Evolutionary conservation across 2,113 vertebrate genomes (phyloP), one percentile per base, ranked within the genome.

Genomic region (Sisor rabdophorus): DNA sequence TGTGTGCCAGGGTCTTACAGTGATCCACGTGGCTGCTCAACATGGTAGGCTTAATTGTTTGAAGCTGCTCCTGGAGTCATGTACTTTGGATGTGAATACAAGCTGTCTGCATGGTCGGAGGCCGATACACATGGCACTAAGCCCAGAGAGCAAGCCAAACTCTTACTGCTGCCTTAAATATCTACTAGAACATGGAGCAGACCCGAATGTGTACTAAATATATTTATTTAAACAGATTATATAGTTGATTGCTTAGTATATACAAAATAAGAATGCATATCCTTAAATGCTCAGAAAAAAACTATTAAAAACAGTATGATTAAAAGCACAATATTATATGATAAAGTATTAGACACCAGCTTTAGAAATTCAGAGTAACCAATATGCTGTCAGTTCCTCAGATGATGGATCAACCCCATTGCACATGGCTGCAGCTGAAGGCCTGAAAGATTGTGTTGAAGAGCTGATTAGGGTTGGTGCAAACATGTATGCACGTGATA

Each of bases 401-500:
- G 69, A 85, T 52, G 63, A 76, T 3, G 89, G 88, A 4, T 20
- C 79, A 68, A 89, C 87, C 0, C 86, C 89, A 0, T 82, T 93
- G 74, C 92, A 92, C 81, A 47, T 86, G 80, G 91, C 92, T 0
- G 86, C 85, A 28, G 76, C 88, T 6, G 79, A 86, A 40, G 91
- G 89, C 7, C 77, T 91, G 55, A 76, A 84, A 30, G 77, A 89
- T 20, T 91, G 89, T 48, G 24, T 58, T 0, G 47, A 86, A 81
- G 72, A 61, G 8, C 86, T 92, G 0, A 72, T 91, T 28, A 40
- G 81, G 26, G 86, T 86, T 0, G 86, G 89, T 20, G 90, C 88
- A 7, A 69, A 91, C 20, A 74, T 86, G 3, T 24, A 59, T n/a
- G 73, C 77, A 19, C 64, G 2, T 44, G 90, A 91, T 78, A 52